Evolutionary conservation across 1,140 invertebrate species (phyloP), one percentile per base, ranked within the genome.

Genomic region (Wiebesia pumilae): DNA sequence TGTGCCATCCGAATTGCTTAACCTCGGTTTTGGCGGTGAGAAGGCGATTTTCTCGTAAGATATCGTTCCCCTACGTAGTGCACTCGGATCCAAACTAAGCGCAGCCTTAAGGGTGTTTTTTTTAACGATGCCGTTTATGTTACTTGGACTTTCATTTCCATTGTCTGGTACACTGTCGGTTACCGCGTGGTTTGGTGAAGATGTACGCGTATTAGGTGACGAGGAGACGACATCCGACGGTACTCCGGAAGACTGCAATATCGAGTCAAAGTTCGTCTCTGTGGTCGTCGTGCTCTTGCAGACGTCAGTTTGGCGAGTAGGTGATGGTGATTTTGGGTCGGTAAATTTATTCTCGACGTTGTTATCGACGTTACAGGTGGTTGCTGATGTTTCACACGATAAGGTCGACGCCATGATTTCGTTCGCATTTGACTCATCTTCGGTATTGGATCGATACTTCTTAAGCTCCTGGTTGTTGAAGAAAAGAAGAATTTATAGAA

Each of bases 71-170:
- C 92, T 90, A 80, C 91, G 92, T 9, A 95, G 90, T 0, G 94
- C 92, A 47, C 93, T 93, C 0, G 94, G 93, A 84, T 95, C 94
- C 83, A 95, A 89, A 16, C 94, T 94, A 33, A 95, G 90, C 3
- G 94, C 93, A 10, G 93, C 94, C 88, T 93, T 94, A 35, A 94
- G 89, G 10, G 92, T 89, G 65, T 86, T 93, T 83, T 93, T 93
- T 43, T 90, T 90, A 35, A 93, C 86, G 77, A 93, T 91, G n/a
- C 93, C 93, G 77, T 94, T 93, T n/a, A 92, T 90, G 82, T 91
- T 92, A 77, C 88, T 58, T 3, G 75, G 73, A 27, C 43, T 80
- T 38, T 21, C 30, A 33, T 47, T 81, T 3, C 85, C 47, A 47
- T 80, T 78, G 40, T 65, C 27, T 27, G 51, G 10, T 24, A n/a